Percentiles rank a stretch among this genome's conserved stretches.
Evolutionary conservation across 1,140 invertebrate genomes (phyloP).

Genomic region (Rhopalosiphum padi): DNA sequence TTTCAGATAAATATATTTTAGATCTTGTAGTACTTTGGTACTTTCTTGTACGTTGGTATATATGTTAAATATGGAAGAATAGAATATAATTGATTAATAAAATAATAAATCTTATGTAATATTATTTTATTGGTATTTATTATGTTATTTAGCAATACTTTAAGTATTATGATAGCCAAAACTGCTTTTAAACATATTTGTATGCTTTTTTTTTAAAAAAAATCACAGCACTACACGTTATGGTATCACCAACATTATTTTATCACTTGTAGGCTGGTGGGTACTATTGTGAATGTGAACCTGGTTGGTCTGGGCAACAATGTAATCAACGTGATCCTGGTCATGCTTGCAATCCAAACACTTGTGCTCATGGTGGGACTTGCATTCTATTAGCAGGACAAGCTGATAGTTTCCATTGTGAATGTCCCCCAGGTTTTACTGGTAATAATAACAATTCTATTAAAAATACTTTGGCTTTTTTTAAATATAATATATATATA

Average conservation of each 20-base stretch:
- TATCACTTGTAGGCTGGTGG: constrained; percentile 51
- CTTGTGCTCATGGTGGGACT: constrained; percentile 71
- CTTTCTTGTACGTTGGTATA: background rate
- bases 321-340: constrained; percentile 48
- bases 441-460: constrained; percentile 64
- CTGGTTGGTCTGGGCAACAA: constrained; percentile 49
- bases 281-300: constrained; percentile 52
- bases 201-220: background rate
- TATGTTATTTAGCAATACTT: background rate
- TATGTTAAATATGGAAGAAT: background rate
- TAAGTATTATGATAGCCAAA: background rate
- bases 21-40: background rate
- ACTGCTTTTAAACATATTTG: background rate
- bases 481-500: background rate
- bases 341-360: constrained; percentile 67
- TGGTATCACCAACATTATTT: constrained; percentile 34
- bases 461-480: background rate
- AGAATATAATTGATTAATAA: background rate
- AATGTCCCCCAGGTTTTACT: constrained; percentile 75
- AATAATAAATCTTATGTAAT: background rate
- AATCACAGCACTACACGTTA: constrained; percentile 1
- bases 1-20: background rate
- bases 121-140: background rate
- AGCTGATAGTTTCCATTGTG: constrained; percentile 77
- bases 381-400: constrained; percentile 67